Base-by-base conservation (phyloP, 2,888 invertebrate species). In the Pyrrhia umbra region DNA sequence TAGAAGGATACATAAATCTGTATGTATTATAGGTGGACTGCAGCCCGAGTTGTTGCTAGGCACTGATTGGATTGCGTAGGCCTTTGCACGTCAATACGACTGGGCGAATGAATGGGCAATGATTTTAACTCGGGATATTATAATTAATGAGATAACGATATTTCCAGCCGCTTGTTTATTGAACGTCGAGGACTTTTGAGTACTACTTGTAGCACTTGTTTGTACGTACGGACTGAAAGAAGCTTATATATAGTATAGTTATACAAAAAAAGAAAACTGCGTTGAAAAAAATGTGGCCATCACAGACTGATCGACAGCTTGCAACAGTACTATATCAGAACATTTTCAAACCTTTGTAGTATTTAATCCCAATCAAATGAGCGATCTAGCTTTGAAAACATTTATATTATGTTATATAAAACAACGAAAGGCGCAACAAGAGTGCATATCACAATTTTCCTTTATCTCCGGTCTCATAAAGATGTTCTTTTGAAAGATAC, bases 21-120 rank as follows among this genome's bases (percentile, higher is more conserved):
- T 39, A 15, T 3, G 10, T 25, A 23, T 40, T 37, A 20, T 39
- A n/a, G 6, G 10, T 51, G 13, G 16, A 21, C 45, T 59, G 25
- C 50, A 59, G 46, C 27, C n/a, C 21, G 30, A 47, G 39, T 27
- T 18, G n/a, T 45, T 58, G 18, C 23, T 57, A 43, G 10, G 21
- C 39, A 15, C 34, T 61, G 51, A 65, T 61, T 58, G 58, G 60
- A 64, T 51, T 25, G 40, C 10, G 50, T 21, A 34, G 46, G 45
- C 52, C n/a, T 54, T 16, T 27, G 39, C n/a, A 13, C 40, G 13
- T 37, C 56, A 50, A 54, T 57, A 42, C 9, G 52, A 43, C 27
- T 39, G 37, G 45, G 34, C 34, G 6, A 34, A 40, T 34, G 18
- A 13, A 55, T 30, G n/a, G 15, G 34, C 20, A 52, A 43, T 25